Base-by-base conservation (phyloP, 92 coral and sea anemone species). In the Plumapathes pennacea region DNA sequence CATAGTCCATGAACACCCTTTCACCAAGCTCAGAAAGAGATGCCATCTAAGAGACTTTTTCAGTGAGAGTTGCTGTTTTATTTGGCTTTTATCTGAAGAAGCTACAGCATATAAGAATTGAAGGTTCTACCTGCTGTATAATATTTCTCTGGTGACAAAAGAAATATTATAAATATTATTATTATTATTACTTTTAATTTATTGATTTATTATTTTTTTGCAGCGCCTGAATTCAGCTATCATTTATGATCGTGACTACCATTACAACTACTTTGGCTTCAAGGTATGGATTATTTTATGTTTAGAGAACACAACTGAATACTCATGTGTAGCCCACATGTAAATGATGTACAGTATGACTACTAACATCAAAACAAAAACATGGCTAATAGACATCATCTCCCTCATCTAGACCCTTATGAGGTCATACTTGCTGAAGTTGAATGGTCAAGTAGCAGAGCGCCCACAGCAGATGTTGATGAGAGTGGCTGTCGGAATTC, bases 401-500 rank as follows among this genome's bases (percentile, higher is more conserved):
- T 37, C 11, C 33, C 34, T 36, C 33, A 67, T 89, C 30, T 63
- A 91, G 97, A 88, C 97, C 10, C 50, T 91, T 46, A 85, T 81
- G 78, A 70, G 97, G 61, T 91, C 97, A 20, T 91, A 91, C 61
- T 59, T 91, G 62, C 77, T 91, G 10, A 91, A 88, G 57, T 60
- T 80, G 6, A 72, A 88, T 58, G 97, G 97, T 19, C 87, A 91
- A 66, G 81, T 88, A 38, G 90, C 92, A 1, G 97, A 91, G 36
- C 79, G 97, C 6, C 97, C 97, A 4, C 96, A 88, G 47, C 97
- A 91, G 54, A 91, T 91, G 97, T 64, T 91, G 62, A 91, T 91
- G 97, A 66, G 97, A 43, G 97, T 91, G 10, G 52, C 96, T 40
- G 89, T 91, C 23, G 97, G 97, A 26, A 91, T 91, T 53, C 97